phyloP scores from a whole-genome alignment of 2,113 vertebrate genomes.

The Carollia perspicillata region DNA sequence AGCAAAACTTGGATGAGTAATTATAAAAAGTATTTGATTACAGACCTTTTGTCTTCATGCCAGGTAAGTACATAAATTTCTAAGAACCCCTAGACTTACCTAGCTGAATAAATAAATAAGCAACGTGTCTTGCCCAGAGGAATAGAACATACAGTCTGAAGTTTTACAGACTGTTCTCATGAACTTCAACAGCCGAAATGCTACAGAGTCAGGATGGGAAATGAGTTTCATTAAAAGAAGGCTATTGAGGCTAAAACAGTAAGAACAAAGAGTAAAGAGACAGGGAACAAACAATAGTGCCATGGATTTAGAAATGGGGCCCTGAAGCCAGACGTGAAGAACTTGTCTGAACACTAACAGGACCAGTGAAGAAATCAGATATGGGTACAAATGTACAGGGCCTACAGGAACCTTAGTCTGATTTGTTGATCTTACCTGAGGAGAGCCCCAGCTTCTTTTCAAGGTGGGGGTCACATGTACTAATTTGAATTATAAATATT shows the following conservation, averaged over 20 bases:
- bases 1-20: not conserved
- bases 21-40: not conserved
- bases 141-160: not conserved
- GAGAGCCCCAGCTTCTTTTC: slow-evolving; percentile 54
- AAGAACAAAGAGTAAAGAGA: not conserved
- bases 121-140: not conserved
- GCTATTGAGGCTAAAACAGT: accelerated
- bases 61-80: not conserved
- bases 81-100: not conserved
- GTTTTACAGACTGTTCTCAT: not conserved
- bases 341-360: not conserved
- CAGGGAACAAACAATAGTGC: accelerated
- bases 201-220: not conserved
- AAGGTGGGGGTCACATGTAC: slow-evolving; percentile 55
- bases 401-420: accelerated
- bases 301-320: not conserved
- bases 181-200: not conserved
- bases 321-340: not conserved
- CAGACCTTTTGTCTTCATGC: not conserved
- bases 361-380: not conserved
- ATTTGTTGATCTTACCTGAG: not conserved
- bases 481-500: slow-evolving; percentile 64
- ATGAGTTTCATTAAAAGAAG: not conserved
- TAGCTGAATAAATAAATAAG: not conserved
- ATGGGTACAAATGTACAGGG: accelerated